Conservation (phyloP, 2,797 vertebrate genomes). For the Gadopsis bispinosus region DNA sequence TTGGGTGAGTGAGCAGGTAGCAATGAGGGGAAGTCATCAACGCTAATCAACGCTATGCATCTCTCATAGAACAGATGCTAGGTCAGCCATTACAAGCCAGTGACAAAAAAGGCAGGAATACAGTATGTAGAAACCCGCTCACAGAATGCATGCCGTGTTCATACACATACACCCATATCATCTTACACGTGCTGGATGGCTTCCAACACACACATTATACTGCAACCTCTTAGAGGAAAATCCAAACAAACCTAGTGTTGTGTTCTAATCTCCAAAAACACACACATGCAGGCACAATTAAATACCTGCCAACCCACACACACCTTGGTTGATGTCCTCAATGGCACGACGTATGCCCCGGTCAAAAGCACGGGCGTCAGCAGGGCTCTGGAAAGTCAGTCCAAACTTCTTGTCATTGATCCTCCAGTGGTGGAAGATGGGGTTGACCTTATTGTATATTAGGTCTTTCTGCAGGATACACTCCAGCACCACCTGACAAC, state of each 20-base stretch:
- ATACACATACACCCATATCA: conserved; percentile 35
- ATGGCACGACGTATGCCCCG: conserved; percentile 95
- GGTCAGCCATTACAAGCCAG: conserved; percentile 63
- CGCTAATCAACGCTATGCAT: conserved; percentile 64
- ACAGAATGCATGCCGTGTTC: conserved; percentile 41
- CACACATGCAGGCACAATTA: conserved; percentile 12
- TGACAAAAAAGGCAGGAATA: conserved; percentile 50
- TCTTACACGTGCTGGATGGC: conserved; percentile 26
- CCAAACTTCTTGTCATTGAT: conserved; percentile 99
- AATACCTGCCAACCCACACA: neutral
- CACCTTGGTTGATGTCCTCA: conserved; percentile 97
- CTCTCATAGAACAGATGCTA: conserved; percentile 65
- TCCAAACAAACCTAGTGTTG: conserved; percentile 46
- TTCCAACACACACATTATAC: conserved; percentile 30
- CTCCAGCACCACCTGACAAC: conserved; percentile 94
- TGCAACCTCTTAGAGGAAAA: conserved; percentile 31
- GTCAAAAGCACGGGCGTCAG: conserved; percentile 96
- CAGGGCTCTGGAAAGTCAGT: conserved; percentile 98
- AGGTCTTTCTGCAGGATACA: conserved; percentile 95
- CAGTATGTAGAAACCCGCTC: conserved; percentile 21
- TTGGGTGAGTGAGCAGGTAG: conserved; percentile 74
- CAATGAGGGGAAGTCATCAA: conserved; percentile 50
- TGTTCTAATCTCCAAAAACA: conserved; percentile 12
- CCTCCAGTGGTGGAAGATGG: conserved; percentile 99
- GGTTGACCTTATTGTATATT: conserved; percentile 98